phyloP scores from a whole-genome alignment of 2,797 vertebrate species.

The Pseudochirops cupreus region DNA sequence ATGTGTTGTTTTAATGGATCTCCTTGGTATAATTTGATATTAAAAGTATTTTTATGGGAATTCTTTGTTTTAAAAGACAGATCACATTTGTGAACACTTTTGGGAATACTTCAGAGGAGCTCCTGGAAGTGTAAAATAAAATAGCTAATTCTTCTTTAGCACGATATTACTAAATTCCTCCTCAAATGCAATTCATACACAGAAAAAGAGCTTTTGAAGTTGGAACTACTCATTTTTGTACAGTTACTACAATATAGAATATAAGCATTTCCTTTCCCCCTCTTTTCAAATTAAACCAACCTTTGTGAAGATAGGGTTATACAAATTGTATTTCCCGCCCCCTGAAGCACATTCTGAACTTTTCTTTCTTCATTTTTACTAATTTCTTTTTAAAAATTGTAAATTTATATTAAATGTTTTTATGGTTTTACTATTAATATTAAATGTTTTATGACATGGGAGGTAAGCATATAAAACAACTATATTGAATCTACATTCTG shows the following conservation, averaged over 20 bases:
- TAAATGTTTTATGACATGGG: neutral
- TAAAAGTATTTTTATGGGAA: neutral
- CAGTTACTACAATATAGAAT: neutral
- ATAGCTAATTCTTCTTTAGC: constrained; percentile 3
- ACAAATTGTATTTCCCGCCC: neutral
- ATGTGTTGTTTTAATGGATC: neutral
- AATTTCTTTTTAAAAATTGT: neutral
- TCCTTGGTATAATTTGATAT: neutral
- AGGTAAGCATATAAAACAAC: neutral
- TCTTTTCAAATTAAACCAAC: neutral
- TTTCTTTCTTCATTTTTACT: neutral
- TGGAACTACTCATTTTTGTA: neutral
- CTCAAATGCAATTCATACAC: neutral
- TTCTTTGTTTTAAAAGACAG: constrained; percentile 15
- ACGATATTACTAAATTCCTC: neutral
- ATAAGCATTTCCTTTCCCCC: neutral
- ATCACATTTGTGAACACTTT: neutral
- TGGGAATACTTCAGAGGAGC: neutral
- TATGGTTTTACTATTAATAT: neutral
- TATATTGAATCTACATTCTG: neutral
- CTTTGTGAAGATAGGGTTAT: constrained; percentile 3
- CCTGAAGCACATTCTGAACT: neutral
- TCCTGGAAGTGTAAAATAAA: constrained; percentile 8
- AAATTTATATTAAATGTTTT: neutral
- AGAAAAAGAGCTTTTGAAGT: neutral